Evolutionary conservation across 1,140 invertebrate species (phyloP).

Genomic region (Lutraria rhynchaena): DNA sequence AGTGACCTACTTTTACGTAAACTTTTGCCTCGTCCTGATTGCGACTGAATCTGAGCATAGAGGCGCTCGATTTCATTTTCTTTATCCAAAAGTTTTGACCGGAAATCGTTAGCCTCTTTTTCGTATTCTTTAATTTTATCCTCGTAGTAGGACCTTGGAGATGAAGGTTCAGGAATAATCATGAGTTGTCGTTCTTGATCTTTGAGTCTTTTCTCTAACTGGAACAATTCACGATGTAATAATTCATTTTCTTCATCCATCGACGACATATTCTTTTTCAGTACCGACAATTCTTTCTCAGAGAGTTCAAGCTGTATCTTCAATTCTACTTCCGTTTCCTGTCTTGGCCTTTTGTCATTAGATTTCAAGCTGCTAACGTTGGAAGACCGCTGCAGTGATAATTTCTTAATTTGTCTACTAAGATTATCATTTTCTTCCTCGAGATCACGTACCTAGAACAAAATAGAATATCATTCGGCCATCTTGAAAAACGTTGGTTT

Average conservation of each 20-base stretch:
- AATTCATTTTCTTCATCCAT: conserved; percentile 91
- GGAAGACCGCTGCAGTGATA: conserved; percentile 85
- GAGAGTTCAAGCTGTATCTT: conserved; percentile 92
- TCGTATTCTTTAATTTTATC: conserved; percentile 74
- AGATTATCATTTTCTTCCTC: conserved; percentile 97
- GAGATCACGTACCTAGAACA: conserved; percentile 84
- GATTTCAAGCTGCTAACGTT: conserved; percentile 44
- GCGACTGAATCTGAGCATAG: conserved; percentile 86
- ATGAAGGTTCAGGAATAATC: conserved; percentile 64
- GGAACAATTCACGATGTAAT: conserved; percentile 88
- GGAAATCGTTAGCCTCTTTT: conserved; percentile 86
- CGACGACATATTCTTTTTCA: conserved; percentile 92
- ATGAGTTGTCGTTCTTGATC: conserved; percentile 66
- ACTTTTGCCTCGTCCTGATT: conserved; percentile 76
- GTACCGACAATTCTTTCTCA: conserved; percentile 91
- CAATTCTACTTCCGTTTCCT: conserved; percentile 74
- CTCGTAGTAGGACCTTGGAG: conserved; percentile 74
- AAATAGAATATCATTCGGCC: neutral
- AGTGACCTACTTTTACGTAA: conserved; percentile 77
- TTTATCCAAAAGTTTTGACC: conserved; percentile 91
- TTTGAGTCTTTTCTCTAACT: conserved; percentile 86
- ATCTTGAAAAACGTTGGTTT: too few species aligned
- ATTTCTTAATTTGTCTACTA: conserved; percentile 95
- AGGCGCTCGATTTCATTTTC: conserved; percentile 91
- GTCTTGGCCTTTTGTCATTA: conserved; percentile 17